phyloP scores from a whole-genome alignment of 1,140 invertebrate species.

The Anthonomus grandis region DNA sequence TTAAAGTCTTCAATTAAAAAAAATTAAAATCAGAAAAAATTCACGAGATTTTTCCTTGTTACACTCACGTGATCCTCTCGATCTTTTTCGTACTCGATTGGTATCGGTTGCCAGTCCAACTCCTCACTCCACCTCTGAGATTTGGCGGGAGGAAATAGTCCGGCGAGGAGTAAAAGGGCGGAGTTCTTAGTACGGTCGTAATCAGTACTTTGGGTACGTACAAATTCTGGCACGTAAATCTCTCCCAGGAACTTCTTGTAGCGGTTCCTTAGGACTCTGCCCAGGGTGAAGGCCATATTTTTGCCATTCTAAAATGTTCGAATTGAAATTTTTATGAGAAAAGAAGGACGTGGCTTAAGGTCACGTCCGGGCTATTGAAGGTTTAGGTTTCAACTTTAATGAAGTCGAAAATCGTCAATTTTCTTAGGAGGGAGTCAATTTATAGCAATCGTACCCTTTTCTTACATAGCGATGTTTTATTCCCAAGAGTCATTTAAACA shows the following conservation, averaged over 20 bases:
- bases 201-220: constrained; percentile 42
- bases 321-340: no score
- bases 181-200: constrained; percentile 62
- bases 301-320: constrained; percentile 35
- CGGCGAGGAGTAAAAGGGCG: constrained; percentile 54
- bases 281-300: constrained; percentile 59
- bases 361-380: no score
- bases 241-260: constrained; percentile 61
- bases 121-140: constrained; percentile 50
- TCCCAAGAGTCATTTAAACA: no score
- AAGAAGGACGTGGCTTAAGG: no score
- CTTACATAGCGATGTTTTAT: no score
- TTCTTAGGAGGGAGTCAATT: no score
- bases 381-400: no score
- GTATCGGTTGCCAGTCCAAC: constrained; percentile 56
- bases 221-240: constrained; percentile 54
- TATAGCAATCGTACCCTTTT: no score
- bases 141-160: constrained; percentile 47
- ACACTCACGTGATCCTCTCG: constrained; percentile 50
- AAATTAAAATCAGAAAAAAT: constrained; percentile 10
- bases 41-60: neutral
- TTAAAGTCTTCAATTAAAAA: constrained; percentile 27
- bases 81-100: constrained; percentile 49
- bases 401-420: no score
- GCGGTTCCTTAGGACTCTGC: constrained; percentile 57